Conservation (phyloP, 2,797 vertebrate species). For the Gastrophryne carolinensis region DNA sequence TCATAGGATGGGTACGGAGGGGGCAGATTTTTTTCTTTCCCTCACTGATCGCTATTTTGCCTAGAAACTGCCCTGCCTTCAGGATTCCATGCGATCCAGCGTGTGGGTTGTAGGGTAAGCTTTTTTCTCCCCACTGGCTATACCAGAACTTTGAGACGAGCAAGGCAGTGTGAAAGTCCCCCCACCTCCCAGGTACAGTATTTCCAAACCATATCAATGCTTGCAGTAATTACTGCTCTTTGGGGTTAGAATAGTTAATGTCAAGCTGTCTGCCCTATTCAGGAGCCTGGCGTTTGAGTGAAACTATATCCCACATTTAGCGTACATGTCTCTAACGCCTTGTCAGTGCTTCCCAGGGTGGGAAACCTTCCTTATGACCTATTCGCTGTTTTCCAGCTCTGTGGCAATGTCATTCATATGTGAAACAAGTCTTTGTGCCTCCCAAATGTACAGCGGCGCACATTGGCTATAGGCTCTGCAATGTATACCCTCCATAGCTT, state of each 20-base stretch:
- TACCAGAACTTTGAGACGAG: too few relatives aligned
- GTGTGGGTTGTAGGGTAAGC: too few relatives aligned
- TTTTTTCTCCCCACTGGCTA: too few relatives aligned
- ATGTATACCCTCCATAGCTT: not conserved
- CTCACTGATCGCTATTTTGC: too few relatives aligned
- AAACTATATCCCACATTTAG: conserved; percentile 46
- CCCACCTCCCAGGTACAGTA: too few relatives aligned
- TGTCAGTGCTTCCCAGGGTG: conserved; percentile 46
- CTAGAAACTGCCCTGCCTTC: too few relatives aligned
- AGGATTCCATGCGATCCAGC: too few relatives aligned
- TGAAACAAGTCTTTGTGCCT: conserved; percentile 27
- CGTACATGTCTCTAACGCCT: conserved; percentile 46
- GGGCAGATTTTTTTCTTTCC: too few relatives aligned
- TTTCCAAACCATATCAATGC: too few relatives aligned
- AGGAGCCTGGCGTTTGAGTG: conserved; percentile 48
- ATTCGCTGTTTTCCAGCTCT: conserved; percentile 24
- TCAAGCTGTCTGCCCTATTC: conserved; percentile 35
- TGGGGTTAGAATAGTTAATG: conserved; percentile 32
- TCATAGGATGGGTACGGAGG: too few relatives aligned
- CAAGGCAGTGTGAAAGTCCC: too few relatives aligned
- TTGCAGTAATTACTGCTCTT: not conserved
- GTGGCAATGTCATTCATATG: conserved; percentile 43
- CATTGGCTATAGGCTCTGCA: not conserved
- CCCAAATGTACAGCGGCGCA: not conserved
- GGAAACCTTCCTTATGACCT: conserved; percentile 41